Evolutionary conservation across 1,140 invertebrate genomes (phyloP), one percentile per base, ranked within the genome.

Genomic region (Hetaerina americana): DNA sequence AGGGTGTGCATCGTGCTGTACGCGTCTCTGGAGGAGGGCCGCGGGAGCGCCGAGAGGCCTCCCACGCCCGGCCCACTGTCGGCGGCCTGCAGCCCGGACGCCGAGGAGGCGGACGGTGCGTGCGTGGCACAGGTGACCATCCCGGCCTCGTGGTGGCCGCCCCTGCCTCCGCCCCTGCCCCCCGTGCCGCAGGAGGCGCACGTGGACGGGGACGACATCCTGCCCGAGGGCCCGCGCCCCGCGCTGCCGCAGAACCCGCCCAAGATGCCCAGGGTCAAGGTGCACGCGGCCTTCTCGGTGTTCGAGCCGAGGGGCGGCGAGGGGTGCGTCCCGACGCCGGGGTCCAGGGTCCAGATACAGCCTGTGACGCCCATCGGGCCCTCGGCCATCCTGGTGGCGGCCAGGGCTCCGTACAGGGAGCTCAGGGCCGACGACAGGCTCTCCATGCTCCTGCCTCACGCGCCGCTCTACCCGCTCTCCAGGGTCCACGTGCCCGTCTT

Each of bases 81-180:
- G 25, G 90, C 92, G 0, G 89, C 91, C 1, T 96, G 94, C 80
- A 92, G 89, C 76, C 93, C 93, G 0, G 92, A 93, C 78, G 91
- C 90, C 2, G 90, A 93, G 75, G 93, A 95, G 76, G 93, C 92
- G 0, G 93, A 95, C 76, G 93, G 92, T 0, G 93, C 94, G 0
- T 97, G 94, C 76, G 82, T 96, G 66, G 93, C 93, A 0, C 91
- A 93, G 69, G 81, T 89, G 5, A 88, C 87, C 5, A 86, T 97
- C 8, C 94, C 94, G 0, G 88, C 92, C 0, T 85, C 87, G 57
- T 96, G 94, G 93, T 97, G 93, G 93, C 90, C 92, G 25, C 85
- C 89, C 0, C 77, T 89, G 68, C 86, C 87, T 5, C 81, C 86
- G 0, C 87, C 78, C 66, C 15, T 57, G 40, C 40, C 40, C 15